These are phyloP conservation scores for Sebastes itinus DNA, from an alignment of 2,797 vertebrate genomes.

Conservation along the genomic window DNA sequence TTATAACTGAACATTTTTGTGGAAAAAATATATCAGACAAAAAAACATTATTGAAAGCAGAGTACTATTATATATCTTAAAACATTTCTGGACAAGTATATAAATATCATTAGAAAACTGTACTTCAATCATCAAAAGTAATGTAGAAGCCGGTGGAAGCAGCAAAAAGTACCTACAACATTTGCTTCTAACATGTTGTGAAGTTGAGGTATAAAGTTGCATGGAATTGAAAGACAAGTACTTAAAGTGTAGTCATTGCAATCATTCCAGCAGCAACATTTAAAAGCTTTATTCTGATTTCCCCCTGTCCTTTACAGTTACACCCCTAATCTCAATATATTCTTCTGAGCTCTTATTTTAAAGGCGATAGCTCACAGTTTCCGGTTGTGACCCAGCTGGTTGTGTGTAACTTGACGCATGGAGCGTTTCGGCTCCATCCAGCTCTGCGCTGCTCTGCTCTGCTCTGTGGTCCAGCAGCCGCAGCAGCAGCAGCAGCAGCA, in stretches of 20 bases:
- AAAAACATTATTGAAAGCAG: neutral
- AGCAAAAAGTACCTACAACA: neutral
- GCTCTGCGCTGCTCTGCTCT: neutral
- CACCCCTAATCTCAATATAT: neutral
- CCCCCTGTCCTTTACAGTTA: neutral
- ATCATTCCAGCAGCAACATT: neutral
- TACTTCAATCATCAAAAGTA: neutral
- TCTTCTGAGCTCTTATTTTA: constrained; percentile 35
- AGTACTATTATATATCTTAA: neutral
- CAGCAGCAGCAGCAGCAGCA: constrained; percentile 47
- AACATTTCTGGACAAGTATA: neutral
- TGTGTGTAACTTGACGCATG: neutral
- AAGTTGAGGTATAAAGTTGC: neutral
- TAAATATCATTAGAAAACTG: neutral
- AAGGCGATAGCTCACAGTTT: neutral
- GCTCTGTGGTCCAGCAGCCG: constrained; percentile 32
- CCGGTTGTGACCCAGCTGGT: neutral
- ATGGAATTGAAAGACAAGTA: neutral
- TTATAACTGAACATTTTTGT: neutral
- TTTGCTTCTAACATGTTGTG: neutral
- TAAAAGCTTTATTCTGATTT: neutral
- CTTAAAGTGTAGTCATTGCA: neutral
- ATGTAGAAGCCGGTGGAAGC: neutral
- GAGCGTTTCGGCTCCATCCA: constrained; percentile 1
- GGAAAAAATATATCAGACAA: neutral